A percentile compares a stretch with the other conserved stretches of the same genome.
phyloP scores from a whole-genome alignment of 2,113 vertebrate species.

The Pipa parva region DNA sequence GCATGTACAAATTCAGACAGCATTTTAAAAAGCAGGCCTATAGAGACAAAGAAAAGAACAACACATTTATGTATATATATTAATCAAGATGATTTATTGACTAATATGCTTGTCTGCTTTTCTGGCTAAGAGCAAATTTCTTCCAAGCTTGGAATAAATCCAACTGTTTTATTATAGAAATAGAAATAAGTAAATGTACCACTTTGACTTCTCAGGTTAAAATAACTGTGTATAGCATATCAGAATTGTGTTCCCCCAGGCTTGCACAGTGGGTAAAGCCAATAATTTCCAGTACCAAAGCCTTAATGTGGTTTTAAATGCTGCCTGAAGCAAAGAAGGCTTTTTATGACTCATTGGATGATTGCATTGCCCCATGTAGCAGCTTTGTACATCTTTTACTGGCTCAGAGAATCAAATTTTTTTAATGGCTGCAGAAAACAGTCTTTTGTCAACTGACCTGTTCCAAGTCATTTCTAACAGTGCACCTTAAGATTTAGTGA shows the following conservation, averaged over 20 bases:
- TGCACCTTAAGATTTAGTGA: slow-evolving; percentile 1
- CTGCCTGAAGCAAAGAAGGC: slow-evolving; percentile 33
- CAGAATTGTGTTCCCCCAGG: slow-evolving; percentile 27
- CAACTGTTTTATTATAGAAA: slow-evolving; percentile 34
- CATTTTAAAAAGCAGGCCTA: too few relatives aligned
- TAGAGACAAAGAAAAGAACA: too few relatives aligned
- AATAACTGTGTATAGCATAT: slow-evolving; percentile 33
- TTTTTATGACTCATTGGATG: slow-evolving; percentile 40
- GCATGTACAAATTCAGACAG: too few relatives aligned
- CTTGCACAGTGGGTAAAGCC: slow-evolving; percentile 35
- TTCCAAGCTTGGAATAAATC: slow-evolving; percentile 11
- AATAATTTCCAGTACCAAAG: slow-evolving; percentile 37
- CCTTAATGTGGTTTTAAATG: slow-evolving; percentile 42
- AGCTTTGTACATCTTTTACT: slow-evolving; percentile 34
- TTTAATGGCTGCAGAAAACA: slow-evolving; percentile 31
- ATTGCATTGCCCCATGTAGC: slow-evolving; percentile 32
- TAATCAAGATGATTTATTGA: slow-evolving; percentile 27
- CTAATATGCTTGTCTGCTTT: slow-evolving; percentile 22
- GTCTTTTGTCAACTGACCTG: slow-evolving; percentile 30
- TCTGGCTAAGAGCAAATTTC: slow-evolving; percentile 14
- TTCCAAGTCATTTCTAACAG: slow-evolving; percentile 19
- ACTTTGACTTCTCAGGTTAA: slow-evolving; percentile 41
- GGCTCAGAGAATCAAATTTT: slow-evolving; percentile 37
- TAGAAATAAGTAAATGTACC: slow-evolving; percentile 40
- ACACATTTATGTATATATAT: too few relatives aligned